These are phyloP conservation scores for Nephrotoma guestfalica DNA, from an alignment of 2,888 invertebrate species.

Conservation along the genomic window DNA sequence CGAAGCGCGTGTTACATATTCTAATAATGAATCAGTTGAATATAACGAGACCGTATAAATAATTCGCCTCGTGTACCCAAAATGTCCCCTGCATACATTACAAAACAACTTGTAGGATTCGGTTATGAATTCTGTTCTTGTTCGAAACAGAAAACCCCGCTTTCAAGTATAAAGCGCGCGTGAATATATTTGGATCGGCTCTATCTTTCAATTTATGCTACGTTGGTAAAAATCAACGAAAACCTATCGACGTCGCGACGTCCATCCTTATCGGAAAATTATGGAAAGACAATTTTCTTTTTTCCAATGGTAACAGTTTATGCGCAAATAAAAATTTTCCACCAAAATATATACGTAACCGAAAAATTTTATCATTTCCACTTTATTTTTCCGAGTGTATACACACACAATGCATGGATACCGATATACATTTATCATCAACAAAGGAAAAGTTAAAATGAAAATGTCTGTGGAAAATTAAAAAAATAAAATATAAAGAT, in stretches of 20 bases:
- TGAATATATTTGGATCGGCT: background rate
- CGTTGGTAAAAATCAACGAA: constrained; percentile 29
- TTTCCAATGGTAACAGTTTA: background rate
- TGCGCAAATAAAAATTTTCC: background rate
- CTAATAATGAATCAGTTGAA: background rate
- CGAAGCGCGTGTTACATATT: background rate
- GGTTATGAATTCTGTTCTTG: background rate
- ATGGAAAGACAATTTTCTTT: background rate
- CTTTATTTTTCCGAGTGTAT: background rate
- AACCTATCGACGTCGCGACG: constrained; percentile 27
- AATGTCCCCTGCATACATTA: background rate
- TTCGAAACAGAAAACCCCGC: background rate
- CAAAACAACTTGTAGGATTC: background rate
- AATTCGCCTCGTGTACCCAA: background rate
- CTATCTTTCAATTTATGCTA: constrained; percentile 14
- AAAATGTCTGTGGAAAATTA: background rate
- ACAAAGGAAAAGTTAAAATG: background rate
- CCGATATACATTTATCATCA: background rate
- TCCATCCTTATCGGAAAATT: constrained; percentile 2
- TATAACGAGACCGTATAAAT: background rate
- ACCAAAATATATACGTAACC: background rate
- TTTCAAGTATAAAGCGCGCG: background rate
- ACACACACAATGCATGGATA: background rate
- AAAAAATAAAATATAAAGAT: background rate
- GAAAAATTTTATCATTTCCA: background rate